Evolutionary conservation across 2,797 vertebrate genomes (phyloP).

Genomic region (Neosilurus mollespiculum): DNA sequence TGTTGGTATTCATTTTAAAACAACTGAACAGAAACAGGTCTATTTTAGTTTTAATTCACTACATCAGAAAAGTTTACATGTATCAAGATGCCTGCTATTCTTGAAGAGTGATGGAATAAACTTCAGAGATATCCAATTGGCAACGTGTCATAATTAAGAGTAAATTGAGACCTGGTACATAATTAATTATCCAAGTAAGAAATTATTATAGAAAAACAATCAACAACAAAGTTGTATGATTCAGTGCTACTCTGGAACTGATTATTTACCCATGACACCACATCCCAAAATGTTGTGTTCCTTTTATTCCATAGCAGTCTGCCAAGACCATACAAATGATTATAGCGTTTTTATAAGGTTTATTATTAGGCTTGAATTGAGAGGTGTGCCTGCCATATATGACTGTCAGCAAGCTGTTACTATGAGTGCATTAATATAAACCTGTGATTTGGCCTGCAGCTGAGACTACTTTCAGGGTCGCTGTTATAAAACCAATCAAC

Average conservation of each 20-base stretch:
- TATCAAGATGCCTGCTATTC: neutral
- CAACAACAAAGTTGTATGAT: neutral
- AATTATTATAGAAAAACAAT: no score
- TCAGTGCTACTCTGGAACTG: neutral
- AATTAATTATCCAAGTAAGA: no score
- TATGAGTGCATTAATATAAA: neutral
- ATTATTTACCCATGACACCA: neutral
- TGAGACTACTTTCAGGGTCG: neutral
- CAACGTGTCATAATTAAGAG: no score
- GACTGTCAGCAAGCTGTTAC: neutral
- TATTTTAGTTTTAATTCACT: neutral
- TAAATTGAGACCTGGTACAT: no score
- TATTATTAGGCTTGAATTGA: neutral
- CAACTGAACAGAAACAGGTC: neutral
- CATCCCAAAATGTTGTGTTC: neutral
- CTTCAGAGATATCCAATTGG: neutral
- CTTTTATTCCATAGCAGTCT: neutral
- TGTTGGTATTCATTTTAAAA: neutral
- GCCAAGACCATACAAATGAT: neutral
- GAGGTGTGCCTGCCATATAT: no score
- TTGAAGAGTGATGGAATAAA: neutral
- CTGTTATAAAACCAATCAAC: neutral
- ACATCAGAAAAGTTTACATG: neutral
- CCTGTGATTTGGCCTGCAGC: neutral
- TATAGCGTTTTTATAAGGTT: neutral